Base-by-base conservation (phyloP, 2,888 invertebrate species). In the Chymomyza procnemis region DNA sequence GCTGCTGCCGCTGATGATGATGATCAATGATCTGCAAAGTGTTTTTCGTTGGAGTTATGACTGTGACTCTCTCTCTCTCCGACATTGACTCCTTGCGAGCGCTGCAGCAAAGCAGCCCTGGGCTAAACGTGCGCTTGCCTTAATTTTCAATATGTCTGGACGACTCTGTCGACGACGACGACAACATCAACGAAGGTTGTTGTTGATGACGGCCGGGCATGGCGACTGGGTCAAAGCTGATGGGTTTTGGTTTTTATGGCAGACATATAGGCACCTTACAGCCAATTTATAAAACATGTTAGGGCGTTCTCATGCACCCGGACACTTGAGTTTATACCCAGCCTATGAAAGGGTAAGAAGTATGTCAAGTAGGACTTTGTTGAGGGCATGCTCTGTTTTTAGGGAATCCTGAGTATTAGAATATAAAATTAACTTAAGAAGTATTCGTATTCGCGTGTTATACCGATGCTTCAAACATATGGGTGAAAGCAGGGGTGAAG, bases 21-120 rank as follows among this genome's bases (percentile, higher is more conserved):
- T 88, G 88, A 88, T 88, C 88, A 87, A 88, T 88, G 88, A 88
- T 85, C 88, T 85, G 83, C 61, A 85, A 85, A 86, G 80, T 87
- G 82, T 85, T 88, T 83, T 80, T 78, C 66, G 71, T 72, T 71
- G 75, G 50, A 76, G 77, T 70, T 71, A 72, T 78, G 78, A 72
- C 67, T 79, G 58, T 71, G 50, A 72, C 64, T 47, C 30, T 22
- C 67, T 79, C 58, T 71, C 47, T 71, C 64, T 47, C 30, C 19
- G 9, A 54, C 61, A 30, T 59, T 18, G 6, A 16, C 58, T 66
- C 66, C 64, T 67, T 66, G 34, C 54, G 3, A 8, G 26, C 4
- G 55, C 46, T 46, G 50, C 64, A 48, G 50, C 64, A 48, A 58
- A 14, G 18, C 21, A 21, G 76, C 80, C 76, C 50, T 47, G 61